phyloP scores from a whole-genome alignment of 2,888 invertebrate genomes.

The Cinara cedri region DNA sequence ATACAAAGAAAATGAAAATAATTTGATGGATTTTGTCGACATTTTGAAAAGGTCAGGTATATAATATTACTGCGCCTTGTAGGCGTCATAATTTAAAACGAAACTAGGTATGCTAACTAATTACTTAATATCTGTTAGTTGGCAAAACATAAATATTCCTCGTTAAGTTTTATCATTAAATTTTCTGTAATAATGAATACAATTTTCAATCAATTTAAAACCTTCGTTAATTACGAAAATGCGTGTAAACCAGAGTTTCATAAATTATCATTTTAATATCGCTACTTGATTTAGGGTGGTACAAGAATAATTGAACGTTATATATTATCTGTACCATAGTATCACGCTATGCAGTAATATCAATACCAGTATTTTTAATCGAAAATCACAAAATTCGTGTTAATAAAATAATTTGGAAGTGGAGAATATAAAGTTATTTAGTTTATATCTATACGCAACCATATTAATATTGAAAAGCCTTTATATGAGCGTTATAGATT shows the following conservation, averaged over 20 bases:
- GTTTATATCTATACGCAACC: too few relatives aligned
- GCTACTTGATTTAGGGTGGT: too few relatives aligned
- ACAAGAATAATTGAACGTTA: too few relatives aligned
- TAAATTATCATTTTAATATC: constrained; percentile 3
- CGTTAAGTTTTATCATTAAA: not conserved
- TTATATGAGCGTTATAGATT: too few relatives aligned
- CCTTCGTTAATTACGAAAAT: not conserved
- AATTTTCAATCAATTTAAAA: not conserved
- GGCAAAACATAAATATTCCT: too few relatives aligned
- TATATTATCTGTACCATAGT: too few relatives aligned
- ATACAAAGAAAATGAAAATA: not conserved
- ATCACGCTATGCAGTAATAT: too few relatives aligned
- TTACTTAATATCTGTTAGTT: not conserved
- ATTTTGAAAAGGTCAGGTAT: constrained; percentile 27
- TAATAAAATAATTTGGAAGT: too few relatives aligned
- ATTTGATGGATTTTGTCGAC: not conserved
- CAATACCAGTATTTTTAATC: too few relatives aligned
- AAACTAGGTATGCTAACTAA: not conserved
- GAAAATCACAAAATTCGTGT: too few relatives aligned
- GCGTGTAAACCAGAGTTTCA: not conserved
- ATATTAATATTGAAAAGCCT: too few relatives aligned
- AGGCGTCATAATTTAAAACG: not conserved
- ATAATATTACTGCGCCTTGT: not conserved
- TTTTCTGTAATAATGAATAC: not conserved
- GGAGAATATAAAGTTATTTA: too few relatives aligned